Evolutionary conservation across 2,888 invertebrate species (phyloP).

Genomic region (Protodeltote pygarga): DNA sequence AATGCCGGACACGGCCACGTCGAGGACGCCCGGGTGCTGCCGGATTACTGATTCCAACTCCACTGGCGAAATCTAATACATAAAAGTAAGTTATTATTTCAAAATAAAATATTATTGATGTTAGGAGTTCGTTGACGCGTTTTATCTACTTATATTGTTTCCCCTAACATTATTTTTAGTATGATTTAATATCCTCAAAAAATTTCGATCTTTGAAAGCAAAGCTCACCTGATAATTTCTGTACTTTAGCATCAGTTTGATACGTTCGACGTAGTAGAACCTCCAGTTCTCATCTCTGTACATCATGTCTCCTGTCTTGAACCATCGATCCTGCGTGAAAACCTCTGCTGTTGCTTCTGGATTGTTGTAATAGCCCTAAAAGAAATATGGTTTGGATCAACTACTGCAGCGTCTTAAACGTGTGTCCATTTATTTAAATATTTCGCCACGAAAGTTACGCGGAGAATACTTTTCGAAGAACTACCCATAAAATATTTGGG

Average conservation of each 20-base stretch:
- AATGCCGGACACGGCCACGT: slow-evolving; percentile 66
- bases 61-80: slow-evolving; percentile 64
- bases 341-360: slow-evolving; percentile 72
- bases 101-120: too few relatives aligned
- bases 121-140: too few relatives aligned
- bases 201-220: not conserved
- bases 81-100: too few relatives aligned
- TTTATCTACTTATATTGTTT: too few relatives aligned
- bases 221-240: slow-evolving; percentile 75
- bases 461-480: too few relatives aligned
- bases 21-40: slow-evolving; percentile 61
- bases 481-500: too few relatives aligned
- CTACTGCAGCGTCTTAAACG: too few relatives aligned
- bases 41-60: slow-evolving; percentile 64
- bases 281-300: slow-evolving; percentile 82
- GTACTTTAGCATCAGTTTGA: slow-evolving; percentile 85
- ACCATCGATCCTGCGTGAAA: slow-evolving; percentile 74
- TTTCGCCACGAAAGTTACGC: too few relatives aligned
- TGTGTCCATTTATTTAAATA: too few relatives aligned
- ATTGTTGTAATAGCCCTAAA: slow-evolving; percentile 79
- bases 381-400: too few relatives aligned
- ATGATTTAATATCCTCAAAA: too few relatives aligned
- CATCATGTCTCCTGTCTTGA: slow-evolving; percentile 84
- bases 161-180: too few relatives aligned
- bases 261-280: slow-evolving; percentile 81